phyloP scores from a whole-genome alignment of 2,888 invertebrate species.

The Drosophila quasianomalipes region DNA sequence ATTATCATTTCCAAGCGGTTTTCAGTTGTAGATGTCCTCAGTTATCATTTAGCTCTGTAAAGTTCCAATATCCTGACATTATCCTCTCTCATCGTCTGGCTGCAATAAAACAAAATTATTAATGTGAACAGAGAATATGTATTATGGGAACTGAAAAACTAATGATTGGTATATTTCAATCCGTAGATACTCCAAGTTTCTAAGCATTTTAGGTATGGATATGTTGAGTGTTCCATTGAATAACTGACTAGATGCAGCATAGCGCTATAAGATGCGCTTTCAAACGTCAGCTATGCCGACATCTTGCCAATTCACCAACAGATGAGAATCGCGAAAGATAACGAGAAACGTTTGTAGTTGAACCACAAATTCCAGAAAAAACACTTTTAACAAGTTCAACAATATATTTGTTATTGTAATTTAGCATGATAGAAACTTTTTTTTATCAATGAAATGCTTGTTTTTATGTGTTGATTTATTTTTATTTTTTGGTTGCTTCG shows the following conservation, averaged over 20 bases:
- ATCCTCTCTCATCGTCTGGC: background rate
- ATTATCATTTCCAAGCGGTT: background rate
- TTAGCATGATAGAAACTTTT: slow-evolving; percentile 38
- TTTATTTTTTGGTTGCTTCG: slow-evolving; percentile 17
- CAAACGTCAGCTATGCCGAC: slow-evolving; percentile 86
- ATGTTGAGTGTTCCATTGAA: slow-evolving; percentile 82
- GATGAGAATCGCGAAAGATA: slow-evolving; percentile 48
- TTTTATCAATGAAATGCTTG: slow-evolving; percentile 77
- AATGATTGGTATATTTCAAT: too few relatives aligned
- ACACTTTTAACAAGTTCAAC: slow-evolving; percentile 14
- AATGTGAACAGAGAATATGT: background rate
- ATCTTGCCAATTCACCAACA: slow-evolving; percentile 86
- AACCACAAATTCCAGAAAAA: slow-evolving; percentile 24
- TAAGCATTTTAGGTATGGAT: background rate
- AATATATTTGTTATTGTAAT: slow-evolving; percentile 39
- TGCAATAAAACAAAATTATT: slow-evolving; percentile 15
- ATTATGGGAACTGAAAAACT: background rate
- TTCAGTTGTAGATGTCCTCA: background rate
- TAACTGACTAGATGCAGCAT: slow-evolving; percentile 86
- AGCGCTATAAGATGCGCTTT: slow-evolving; percentile 82
- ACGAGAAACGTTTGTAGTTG: slow-evolving; percentile 12
- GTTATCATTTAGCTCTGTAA: background rate
- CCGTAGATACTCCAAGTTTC: background rate
- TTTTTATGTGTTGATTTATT: slow-evolving; percentile 35
- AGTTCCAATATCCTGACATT: background rate